A percentile compares a stretch with the other conserved stretches of the same genome.
phyloP scores from a whole-genome alignment of 2,797 vertebrate species.

The Cyclura pinguis region DNA sequence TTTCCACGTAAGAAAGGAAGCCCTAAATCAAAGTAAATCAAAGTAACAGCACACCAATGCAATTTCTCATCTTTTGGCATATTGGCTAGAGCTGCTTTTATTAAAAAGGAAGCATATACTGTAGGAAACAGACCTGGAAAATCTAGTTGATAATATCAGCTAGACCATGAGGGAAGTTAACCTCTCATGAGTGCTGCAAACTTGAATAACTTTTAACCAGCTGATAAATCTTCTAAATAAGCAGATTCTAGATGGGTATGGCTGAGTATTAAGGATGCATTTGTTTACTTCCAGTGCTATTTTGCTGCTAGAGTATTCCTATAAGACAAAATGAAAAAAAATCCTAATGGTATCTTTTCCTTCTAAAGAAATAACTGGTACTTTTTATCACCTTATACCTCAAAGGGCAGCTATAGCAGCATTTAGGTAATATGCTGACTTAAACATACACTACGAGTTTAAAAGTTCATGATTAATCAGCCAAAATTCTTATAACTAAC shows the following conservation, averaged over 20 bases:
- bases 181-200: background rate
- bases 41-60: background rate
- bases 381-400: background rate
- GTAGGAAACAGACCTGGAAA: background rate
- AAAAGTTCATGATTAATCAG: background rate
- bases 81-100: background rate
- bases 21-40: conserved; percentile 18
- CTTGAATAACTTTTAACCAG: background rate
- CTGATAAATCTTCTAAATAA: background rate
- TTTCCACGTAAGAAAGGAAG: background rate
- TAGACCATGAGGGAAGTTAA: background rate
- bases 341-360: background rate
- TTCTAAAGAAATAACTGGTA: background rate
- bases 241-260: background rate
- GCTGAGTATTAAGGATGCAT: background rate
- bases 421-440: background rate
- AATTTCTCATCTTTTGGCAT: background rate
- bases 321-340: background rate
- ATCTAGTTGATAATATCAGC: background rate
- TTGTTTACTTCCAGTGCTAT: background rate
- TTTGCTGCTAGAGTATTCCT: background rate
- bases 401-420: background rate
- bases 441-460: background rate
- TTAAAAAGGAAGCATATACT: background rate
- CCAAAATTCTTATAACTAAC: background rate